A percentile compares a stretch with the other conserved stretches of the same genome.
Evolutionary conservation across 2,888 invertebrate species (phyloP).

Genomic region (Metellina segmentata): DNA sequence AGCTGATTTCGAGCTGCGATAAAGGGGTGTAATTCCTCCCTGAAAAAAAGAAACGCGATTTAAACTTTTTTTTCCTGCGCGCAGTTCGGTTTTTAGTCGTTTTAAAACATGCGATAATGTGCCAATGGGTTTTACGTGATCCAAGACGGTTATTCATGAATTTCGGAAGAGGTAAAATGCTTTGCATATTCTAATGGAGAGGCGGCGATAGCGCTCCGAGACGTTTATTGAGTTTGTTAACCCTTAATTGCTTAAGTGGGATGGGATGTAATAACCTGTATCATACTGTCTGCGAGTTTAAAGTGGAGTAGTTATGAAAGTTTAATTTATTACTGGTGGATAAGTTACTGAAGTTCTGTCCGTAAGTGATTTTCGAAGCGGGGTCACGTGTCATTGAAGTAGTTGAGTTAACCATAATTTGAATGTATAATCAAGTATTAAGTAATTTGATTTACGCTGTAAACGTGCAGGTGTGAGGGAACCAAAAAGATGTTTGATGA

Average conservation of each 20-base stretch:
- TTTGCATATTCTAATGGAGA: neutral
- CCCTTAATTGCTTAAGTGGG: neutral
- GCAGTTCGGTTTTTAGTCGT: neutral
- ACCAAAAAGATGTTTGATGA: too few relatives aligned
- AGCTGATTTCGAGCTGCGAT: conserved; percentile 29
- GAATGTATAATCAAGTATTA: too few relatives aligned
- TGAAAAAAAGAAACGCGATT: neutral
- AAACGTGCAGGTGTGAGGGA: too few relatives aligned
- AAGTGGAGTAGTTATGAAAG: neutral
- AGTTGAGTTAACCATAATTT: neutral
- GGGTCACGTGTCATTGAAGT: neutral
- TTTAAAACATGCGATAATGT: neutral
- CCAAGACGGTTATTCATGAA: neutral
- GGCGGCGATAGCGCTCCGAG: neutral
- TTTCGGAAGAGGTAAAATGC: neutral
- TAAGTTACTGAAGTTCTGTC: neutral
- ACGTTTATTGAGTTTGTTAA: neutral
- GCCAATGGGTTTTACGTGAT: neutral
- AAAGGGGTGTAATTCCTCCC: neutral
- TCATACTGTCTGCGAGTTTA: neutral
- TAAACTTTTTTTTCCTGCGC: neutral
- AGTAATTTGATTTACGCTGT: too few relatives aligned
- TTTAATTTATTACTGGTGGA: neutral
- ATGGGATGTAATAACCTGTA: neutral
- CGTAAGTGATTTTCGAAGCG: neutral